phyloP scores from a whole-genome alignment of 2,797 vertebrate genomes.

The Notoglanidium macrostoma region DNA sequence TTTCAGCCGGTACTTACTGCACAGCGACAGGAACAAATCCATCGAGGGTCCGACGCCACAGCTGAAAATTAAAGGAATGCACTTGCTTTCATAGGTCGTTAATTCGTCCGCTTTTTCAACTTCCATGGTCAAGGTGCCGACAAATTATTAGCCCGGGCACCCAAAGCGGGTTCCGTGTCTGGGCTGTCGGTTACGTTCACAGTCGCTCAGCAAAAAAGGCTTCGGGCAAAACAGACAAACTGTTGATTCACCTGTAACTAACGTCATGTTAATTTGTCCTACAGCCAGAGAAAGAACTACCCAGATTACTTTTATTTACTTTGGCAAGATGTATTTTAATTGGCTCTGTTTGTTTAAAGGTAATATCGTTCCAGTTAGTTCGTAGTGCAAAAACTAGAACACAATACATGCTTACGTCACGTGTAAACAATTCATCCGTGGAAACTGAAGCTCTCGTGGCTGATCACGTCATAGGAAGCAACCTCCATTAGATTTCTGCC shows the following conservation, averaged over 20 bases:
- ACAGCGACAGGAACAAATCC: not conserved
- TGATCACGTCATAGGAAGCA: not conserved
- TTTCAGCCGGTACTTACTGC: not conserved
- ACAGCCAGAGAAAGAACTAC: not conserved
- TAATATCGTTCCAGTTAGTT: not conserved
- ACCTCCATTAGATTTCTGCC: not conserved
- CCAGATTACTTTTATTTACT: not conserved
- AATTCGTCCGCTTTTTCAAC: not conserved
- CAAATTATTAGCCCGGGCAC: not conserved
- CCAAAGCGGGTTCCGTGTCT: no score
- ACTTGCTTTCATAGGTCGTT: not conserved
- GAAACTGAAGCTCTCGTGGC: not conserved
- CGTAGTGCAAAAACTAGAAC: no score
- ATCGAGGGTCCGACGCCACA: not conserved
- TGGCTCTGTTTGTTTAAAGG: not conserved
- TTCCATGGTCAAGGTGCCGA: not conserved
- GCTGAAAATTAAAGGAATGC: not conserved
- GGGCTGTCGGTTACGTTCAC: not conserved
- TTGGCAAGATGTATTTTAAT: not conserved
- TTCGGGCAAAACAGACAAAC: not conserved
- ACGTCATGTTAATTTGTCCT: not conserved
- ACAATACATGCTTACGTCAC: not conserved
- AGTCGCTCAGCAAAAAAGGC: not conserved
- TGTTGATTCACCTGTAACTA: not conserved
- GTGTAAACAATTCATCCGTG: not conserved